Evolutionary conservation across 2,797 vertebrate species (phyloP), one percentile per base, ranked within the genome.

Genomic region (Sebastes minor): DNA sequence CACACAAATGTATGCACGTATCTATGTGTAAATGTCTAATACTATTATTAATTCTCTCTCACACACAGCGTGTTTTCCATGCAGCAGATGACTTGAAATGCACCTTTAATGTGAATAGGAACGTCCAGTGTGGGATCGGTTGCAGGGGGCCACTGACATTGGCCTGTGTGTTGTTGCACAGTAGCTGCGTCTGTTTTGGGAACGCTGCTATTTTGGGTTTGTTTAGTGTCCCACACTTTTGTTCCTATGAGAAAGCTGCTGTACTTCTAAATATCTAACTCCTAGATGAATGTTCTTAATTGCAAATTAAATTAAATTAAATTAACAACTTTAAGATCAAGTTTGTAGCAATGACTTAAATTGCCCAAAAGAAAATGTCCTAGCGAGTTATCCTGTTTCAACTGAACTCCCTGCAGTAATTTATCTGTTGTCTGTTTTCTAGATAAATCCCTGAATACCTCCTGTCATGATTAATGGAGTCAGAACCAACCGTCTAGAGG

Each of bases 231-330:
- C 30, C 71, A 28, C 60, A 68, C 33, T 62, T 56, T 68, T 61
- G 62, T 71, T 61, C 69, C 65, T 65, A n/a, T 71, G 55, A 56
- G 73, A 66, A 69, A 30, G 57, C 69, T 49, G 71, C 27, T 33
- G 7, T 23, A 52, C 28, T 49, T 77, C 63, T 52, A 13, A 14
- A 5, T 27, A 27, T 64, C 22, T 3, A 5, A 9, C 11, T 68
- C 27, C 10, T 14, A 10, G 6, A 25, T 14, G 13, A 18, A 30
- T 42, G 25, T 53, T 28, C 6, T 46, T 3, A 1, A n/a, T 28
- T 28, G 18, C 18, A 33, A 55, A 60, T 59, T 2, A 27, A 63
- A 55, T 25, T 4, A 12, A 8, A 20, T 49, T 18, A 49, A 49
- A 49, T 42, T 42, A 42, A 49, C 8, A 49, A 49, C 46, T 49